These are phyloP conservation scores for Drosophila ogumai DNA, from an alignment of 1,140 invertebrate species.

Conservation along the genomic window DNA sequence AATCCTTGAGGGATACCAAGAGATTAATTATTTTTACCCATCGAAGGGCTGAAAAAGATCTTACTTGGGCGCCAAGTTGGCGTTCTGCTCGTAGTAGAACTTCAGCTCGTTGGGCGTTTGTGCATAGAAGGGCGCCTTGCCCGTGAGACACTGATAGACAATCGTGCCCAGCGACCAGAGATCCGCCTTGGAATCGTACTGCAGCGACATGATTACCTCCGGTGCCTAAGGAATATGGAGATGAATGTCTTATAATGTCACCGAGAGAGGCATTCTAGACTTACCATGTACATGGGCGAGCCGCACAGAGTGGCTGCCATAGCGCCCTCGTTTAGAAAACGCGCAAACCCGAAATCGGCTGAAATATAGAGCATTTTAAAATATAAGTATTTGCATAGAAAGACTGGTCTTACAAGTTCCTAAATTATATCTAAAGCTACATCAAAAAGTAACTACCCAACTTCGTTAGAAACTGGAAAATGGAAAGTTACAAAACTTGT, in stretches of 20 bases:
- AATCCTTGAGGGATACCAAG: constrained; percentile 88
- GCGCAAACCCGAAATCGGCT: constrained; percentile 99
- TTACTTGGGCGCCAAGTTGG: constrained; percentile 97
- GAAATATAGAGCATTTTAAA: constrained; percentile 21
- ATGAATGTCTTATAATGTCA: background rate
- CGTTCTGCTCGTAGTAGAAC: constrained; percentile 98
- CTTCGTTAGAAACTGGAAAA: background rate
- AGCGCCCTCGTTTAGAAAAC: constrained; percentile 98
- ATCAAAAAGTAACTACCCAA: background rate
- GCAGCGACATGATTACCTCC: constrained; percentile 99
- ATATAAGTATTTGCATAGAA: background rate
- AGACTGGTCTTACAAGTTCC: background rate
- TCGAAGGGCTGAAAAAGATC: constrained; percentile 41
- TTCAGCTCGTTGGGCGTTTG: constrained; percentile 99
- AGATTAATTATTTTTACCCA: constrained; percentile 22
- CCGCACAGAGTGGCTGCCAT: constrained; percentile 99
- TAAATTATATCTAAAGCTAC: background rate
- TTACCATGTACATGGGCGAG: constrained; percentile 99
- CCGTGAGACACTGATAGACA: constrained; percentile 99
- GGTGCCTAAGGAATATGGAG: constrained; percentile 89
- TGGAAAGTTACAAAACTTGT: constrained; percentile 8
- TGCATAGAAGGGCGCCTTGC: constrained; percentile 99
- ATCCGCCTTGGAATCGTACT: constrained; percentile 99
- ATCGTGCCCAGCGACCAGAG: constrained; percentile 99
- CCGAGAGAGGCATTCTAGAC: background rate